phyloP scores from a whole-genome alignment of 2,888 invertebrate genomes.

The Macrosoma leucophasiata region DNA sequence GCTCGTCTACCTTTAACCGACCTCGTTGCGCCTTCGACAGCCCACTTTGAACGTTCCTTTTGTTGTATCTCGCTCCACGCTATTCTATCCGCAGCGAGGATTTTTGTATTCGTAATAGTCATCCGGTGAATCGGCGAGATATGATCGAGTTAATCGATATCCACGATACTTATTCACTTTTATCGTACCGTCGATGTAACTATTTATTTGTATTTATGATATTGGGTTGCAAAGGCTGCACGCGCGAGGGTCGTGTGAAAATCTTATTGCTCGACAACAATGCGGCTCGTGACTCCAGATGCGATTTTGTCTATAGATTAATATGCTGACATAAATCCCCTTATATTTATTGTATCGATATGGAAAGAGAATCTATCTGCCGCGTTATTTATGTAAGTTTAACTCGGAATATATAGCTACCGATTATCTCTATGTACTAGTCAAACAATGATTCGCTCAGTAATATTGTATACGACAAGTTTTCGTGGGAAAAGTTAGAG shows the following conservation, averaged over 20 bases:
- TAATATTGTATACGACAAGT: too few species aligned
- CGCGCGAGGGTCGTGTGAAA: slow-evolving; percentile 58
- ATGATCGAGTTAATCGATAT: slow-evolving; percentile 29
- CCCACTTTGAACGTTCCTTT: too few species aligned
- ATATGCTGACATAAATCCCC: slow-evolving; percentile 63
- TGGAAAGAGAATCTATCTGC: slow-evolving; percentile 34
- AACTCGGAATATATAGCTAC: slow-evolving; percentile 24
- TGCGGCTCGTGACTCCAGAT: slow-evolving; percentile 61
- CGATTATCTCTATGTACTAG: slow-evolving; percentile 23
- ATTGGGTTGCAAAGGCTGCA: slow-evolving; percentile 43
- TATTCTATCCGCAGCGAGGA: too few species aligned
- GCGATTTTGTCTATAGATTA: slow-evolving; percentile 64
- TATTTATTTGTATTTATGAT: slow-evolving; percentile 50
- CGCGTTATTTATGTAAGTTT: slow-evolving; percentile 30
- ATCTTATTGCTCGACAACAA: slow-evolving; percentile 55
- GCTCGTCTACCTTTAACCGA: slow-evolving; percentile 27
- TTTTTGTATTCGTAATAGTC: too few species aligned
- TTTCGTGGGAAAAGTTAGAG: too few species aligned
- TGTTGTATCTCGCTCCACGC: too few species aligned
- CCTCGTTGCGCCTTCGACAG: slow-evolving; percentile 3
- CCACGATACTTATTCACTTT: slow-evolving; percentile 21
- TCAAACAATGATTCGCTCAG: slow-evolving; percentile 13
- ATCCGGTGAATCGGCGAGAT: slow-evolving; percentile 14
- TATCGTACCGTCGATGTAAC: slow-evolving; percentile 48
- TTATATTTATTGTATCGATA: slow-evolving; percentile 65